A percentile compares a stretch with the other conserved stretches of the same genome.
These are phyloP conservation scores for Drosophila mauritiana DNA, from an alignment of 1,140 invertebrate species.

Conservation along the genomic window DNA sequence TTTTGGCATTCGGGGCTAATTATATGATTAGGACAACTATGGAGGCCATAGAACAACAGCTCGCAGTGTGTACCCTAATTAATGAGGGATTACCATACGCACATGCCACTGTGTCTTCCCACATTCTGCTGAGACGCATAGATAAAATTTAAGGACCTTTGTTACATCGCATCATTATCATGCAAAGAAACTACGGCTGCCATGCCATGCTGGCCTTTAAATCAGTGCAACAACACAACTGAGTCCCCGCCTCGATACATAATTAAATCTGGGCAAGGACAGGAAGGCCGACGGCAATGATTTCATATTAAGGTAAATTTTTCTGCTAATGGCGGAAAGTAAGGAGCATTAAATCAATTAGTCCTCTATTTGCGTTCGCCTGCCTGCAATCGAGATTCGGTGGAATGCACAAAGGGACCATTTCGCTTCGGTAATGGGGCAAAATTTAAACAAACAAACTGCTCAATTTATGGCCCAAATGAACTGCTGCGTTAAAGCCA, in stretches of 20 bases:
- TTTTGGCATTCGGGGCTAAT: too few relatives aligned
- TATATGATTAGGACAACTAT: too few relatives aligned
- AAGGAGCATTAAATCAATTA: conserved; percentile 5
- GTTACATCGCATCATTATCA: neutral
- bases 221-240: neutral
- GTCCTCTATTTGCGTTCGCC: neutral
- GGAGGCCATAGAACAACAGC: too few relatives aligned
- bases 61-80: too few relatives aligned
- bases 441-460: neutral
- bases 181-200: neutral
- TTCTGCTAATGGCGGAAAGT: neutral
- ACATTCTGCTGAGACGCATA: too few relatives aligned
- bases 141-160: neutral
- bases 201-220: neutral
- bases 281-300: conserved; percentile 8
- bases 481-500: neutral
- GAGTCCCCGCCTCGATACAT: neutral
- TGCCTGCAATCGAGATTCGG: neutral
- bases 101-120: too few relatives aligned
- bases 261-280: conserved; percentile 8
- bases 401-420: neutral
- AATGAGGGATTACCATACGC: too few relatives aligned
- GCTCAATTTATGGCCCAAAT: neutral
- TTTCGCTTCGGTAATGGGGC: neutral
- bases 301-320: conserved; percentile 10